These are phyloP conservation scores for Dysidea cf. avara DNA, from an alignment of 37 sponge, comb jelly and placozoan genomes.

Conservation along the genomic window DNA sequence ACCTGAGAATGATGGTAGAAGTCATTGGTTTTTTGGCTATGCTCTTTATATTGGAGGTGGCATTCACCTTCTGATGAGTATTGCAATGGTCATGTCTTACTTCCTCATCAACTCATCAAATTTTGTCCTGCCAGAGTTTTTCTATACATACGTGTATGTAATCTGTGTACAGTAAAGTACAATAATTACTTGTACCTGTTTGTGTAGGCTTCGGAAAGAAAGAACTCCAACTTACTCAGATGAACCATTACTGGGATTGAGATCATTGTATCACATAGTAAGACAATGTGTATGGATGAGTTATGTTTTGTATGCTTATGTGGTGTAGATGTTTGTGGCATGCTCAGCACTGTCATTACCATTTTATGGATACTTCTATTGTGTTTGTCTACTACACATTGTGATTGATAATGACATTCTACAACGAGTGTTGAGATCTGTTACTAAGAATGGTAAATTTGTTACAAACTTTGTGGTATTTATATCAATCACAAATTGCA, in stretches of 20 bases:
- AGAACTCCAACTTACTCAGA: no score
- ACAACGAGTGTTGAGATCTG: slow-evolving; percentile 60
- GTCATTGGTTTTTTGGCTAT: slow-evolving; percentile 30
- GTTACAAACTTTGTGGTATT: no score
- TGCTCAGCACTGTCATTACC: slow-evolving; percentile 58
- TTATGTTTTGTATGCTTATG: no score
- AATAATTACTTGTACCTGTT: no score
- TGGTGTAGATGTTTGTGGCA: slow-evolving; percentile 29
- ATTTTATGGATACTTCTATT: slow-evolving; percentile 84
- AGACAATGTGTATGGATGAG: no score
- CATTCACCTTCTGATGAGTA: slow-evolving; percentile 44
- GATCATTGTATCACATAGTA: no score
- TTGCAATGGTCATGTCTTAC: slow-evolving; percentile 38
- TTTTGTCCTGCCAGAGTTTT: slow-evolving; percentile 34
- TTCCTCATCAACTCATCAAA: slow-evolving; percentile 48
- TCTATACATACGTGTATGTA: slow-evolving; percentile 1
- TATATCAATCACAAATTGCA: slow-evolving; percentile 5
- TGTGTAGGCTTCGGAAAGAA: no score
- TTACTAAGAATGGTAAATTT: slow-evolving; percentile 59
- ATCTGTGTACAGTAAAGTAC: no score
- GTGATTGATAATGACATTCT: slow-evolving; percentile 71
- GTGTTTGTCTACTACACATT: slow-evolving; percentile 74
- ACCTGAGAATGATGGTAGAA: no score
- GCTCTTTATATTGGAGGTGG: slow-evolving; percentile 47
- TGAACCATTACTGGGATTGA: no score